Evolutionary conservation across 2,113 vertebrate genomes (phyloP).

Genomic region (Hylia prasina): DNA sequence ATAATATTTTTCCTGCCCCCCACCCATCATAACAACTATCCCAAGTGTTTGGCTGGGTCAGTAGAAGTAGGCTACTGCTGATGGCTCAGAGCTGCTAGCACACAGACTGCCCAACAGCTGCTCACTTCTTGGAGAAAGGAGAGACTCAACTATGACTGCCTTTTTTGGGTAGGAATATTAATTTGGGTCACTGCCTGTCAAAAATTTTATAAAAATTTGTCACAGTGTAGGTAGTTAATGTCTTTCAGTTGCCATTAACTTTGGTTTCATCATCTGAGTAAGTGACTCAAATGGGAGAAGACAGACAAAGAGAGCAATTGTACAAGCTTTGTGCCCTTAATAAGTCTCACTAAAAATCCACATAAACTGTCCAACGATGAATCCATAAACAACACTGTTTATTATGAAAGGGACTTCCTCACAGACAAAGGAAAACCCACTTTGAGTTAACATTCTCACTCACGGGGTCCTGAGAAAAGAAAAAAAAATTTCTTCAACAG

Average conservation of each 20-base stretch:
- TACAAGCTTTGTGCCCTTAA: background rate
- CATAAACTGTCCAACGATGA: background rate
- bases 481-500: background rate
- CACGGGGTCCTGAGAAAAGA: background rate
- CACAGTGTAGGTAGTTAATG: background rate
- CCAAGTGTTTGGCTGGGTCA: background rate
- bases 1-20: background rate
- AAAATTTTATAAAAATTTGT: background rate
- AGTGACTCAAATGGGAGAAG: background rate
- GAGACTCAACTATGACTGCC: background rate
- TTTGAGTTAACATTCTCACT: background rate
- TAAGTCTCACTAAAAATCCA: background rate
- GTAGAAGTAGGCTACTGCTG: fast-evolving
- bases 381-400: background rate
- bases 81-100: background rate
- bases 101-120: background rate
- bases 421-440: background rate
- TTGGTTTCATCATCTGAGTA: background rate
- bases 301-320: background rate
- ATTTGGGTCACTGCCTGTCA: background rate
- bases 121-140: background rate
- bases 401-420: background rate
- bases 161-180: background rate
- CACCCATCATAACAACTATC: background rate
- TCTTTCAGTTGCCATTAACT: background rate